Conservation (phyloP, 2,113 vertebrate genomes). For the Anolis carolinensis region DNA sequence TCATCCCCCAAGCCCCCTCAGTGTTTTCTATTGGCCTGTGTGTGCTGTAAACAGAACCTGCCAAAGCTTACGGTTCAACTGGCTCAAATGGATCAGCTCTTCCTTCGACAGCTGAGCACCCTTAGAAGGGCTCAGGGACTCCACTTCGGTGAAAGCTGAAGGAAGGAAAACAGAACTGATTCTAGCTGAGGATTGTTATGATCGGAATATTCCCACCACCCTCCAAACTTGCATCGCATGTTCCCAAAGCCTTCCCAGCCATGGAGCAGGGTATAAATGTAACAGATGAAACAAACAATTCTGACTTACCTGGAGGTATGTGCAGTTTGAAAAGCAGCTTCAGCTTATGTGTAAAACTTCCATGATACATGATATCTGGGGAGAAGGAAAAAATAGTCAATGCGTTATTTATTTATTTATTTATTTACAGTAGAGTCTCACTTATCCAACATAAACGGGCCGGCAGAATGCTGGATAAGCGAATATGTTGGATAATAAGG, state of each 20-base stretch:
- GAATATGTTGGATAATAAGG: no score
- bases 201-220: background rate
- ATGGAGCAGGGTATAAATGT: no score
- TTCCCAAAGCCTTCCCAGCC: background rate
- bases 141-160: slow-evolving; percentile 87
- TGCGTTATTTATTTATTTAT: no score
- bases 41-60: no score
- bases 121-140: slow-evolving; percentile 82
- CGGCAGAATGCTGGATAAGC: no score
- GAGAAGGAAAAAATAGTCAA: background rate
- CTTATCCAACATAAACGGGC: no score
- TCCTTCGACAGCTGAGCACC: slow-evolving; percentile 84
- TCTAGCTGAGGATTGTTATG: background rate
- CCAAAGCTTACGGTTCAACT: slow-evolving; percentile 82
- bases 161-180: slow-evolving; percentile 28
- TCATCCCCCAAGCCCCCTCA: no score
- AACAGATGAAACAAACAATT: no score
- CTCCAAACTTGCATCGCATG: background rate
- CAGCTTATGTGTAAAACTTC: slow-evolving; percentile 94
- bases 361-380: slow-evolving; percentile 88
- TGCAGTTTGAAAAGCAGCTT: slow-evolving; percentile 97
- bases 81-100: slow-evolving; percentile 88
- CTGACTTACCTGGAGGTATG: slow-evolving; percentile 89
- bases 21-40: background rate
- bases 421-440: no score